These are phyloP conservation scores for Meiosimyza decipiens DNA, from an alignment of 2,888 invertebrate genomes.

Conservation along the genomic window DNA sequence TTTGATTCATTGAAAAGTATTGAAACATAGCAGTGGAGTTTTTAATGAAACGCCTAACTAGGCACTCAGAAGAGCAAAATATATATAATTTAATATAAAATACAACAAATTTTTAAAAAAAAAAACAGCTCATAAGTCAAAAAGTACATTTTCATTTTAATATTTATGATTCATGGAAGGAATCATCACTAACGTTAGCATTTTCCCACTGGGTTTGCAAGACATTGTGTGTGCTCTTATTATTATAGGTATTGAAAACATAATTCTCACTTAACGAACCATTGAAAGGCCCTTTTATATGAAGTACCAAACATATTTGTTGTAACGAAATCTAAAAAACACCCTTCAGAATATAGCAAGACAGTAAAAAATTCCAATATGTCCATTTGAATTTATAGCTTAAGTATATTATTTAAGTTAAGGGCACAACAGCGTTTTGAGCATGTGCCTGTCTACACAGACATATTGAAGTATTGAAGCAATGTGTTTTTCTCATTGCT, in stretches of 20 bases:
- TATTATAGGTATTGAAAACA: constrained; percentile 15
- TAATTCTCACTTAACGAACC: constrained; percentile 26
- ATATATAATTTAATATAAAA: too few relatives aligned
- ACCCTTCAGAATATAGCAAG: background rate
- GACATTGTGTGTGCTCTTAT: background rate
- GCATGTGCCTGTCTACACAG: background rate
- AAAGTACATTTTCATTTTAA: too few relatives aligned
- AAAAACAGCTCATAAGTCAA: too few relatives aligned
- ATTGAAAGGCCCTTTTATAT: constrained; percentile 16
- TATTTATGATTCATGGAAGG: too few relatives aligned
- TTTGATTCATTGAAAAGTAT: too few relatives aligned
- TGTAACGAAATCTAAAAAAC: background rate
- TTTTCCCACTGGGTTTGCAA: too few relatives aligned
- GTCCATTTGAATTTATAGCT: constrained; percentile 19
- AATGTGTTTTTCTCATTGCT: constrained; percentile 5
- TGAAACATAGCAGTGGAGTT: too few relatives aligned
- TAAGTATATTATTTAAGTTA: constrained; percentile 1
- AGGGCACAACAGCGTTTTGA: background rate
- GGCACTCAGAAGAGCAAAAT: too few relatives aligned
- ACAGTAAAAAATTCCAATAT: constrained; percentile 25
- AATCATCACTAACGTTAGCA: too few relatives aligned
- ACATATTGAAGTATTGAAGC: background rate
- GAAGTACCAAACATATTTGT: constrained; percentile 11
- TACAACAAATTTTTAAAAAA: too few relatives aligned
- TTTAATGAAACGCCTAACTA: too few relatives aligned